These are phyloP conservation scores for Threskiornis aethiopicus DNA, from an alignment of 2,797 vertebrate species.

Conservation along the genomic window DNA sequence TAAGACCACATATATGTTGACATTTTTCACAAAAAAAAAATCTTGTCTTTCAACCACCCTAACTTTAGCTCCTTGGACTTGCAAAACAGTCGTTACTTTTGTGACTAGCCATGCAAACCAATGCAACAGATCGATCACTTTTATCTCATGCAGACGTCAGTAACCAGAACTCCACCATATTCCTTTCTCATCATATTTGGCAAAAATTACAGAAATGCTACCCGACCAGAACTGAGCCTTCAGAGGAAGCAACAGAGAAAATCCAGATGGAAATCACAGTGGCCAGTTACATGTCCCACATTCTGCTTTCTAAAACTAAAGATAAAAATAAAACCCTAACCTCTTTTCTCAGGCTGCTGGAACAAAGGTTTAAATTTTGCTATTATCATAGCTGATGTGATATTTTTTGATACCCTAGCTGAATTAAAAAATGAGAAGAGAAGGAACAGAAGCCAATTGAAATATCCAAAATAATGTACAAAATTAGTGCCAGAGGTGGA, in stretches of 20 bases:
- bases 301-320: not conserved
- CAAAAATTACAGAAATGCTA: not conserved
- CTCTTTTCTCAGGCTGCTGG: not conserved
- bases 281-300: not conserved
- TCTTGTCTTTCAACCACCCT: not conserved
- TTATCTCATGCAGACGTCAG: not conserved
- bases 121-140: not conserved
- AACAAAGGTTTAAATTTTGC: not conserved
- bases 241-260: not conserved
- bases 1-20: rapidly evolving
- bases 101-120: not conserved
- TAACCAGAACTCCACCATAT: not conserved
- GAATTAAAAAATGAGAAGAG: not conserved
- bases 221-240: not conserved
- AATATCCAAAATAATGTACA: not conserved
- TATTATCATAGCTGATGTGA: not conserved
- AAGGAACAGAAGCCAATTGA: rapidly evolving
- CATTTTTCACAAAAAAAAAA: not conserved
- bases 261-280: not conserved
- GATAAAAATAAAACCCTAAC: not conserved
- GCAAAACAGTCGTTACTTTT: not conserved
- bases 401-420: not conserved
- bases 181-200: not conserved
- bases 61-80: not conserved
- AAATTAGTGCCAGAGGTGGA: not conserved